Percentiles rank a stretch among this genome's conserved stretches.
phyloP scores from a whole-genome alignment of 2,797 vertebrate genomes.

The Eulemur albifrons region DNA sequence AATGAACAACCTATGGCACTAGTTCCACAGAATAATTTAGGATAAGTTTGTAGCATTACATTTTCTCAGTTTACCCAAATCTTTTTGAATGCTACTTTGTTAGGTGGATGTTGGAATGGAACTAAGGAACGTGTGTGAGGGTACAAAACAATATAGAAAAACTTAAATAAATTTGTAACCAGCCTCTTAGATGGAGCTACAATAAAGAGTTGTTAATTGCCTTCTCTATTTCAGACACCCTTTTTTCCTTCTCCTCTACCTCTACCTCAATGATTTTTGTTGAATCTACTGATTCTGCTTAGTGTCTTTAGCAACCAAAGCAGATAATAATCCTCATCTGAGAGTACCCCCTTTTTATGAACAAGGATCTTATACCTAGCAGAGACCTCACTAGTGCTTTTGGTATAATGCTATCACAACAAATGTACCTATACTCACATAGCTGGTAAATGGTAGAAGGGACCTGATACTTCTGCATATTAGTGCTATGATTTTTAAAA shows the following conservation, averaged over 20 bases:
- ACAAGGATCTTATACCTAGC: not conserved
- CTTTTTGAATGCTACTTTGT: not conserved
- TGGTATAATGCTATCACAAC: not conserved
- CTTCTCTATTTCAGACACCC: constrained; percentile 7
- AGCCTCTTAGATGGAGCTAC: not conserved
- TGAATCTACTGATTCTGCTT: not conserved
- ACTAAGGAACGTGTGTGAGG: not conserved
- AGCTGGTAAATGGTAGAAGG: not conserved
- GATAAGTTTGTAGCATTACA: not conserved
- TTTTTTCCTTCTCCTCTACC: not conserved
- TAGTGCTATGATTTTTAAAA: not conserved
- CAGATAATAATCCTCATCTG: not conserved
- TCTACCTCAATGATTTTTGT: not conserved
- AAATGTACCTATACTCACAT: not conserved
- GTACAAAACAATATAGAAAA: not conserved
- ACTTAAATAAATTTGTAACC: not conserved
- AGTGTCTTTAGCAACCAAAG: not conserved
- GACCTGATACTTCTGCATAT: not conserved
- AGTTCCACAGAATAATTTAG: constrained; percentile 26
- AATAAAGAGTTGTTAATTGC: not conserved
- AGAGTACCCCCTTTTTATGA: not conserved
- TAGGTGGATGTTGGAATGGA: not conserved
- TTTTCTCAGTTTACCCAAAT: constrained; percentile 4
- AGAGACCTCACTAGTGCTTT: not conserved
- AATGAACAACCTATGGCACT: not conserved